Evolutionary conservation across 2,888 invertebrate genomes (phyloP).

Genomic region (Arenicola marina): DNA sequence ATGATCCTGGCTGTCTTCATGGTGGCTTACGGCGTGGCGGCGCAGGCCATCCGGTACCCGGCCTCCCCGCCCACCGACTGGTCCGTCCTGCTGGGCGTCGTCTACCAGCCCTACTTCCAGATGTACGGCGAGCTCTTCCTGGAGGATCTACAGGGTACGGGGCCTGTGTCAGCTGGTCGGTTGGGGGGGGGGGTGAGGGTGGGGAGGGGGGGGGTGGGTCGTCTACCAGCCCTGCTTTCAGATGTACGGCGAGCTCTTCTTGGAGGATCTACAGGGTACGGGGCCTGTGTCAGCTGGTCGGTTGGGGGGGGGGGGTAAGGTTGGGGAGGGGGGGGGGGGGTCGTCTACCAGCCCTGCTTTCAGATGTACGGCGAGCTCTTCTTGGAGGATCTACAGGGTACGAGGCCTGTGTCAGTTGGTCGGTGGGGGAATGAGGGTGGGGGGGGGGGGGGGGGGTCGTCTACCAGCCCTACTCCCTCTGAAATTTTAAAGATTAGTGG

Average conservation of each 20-base stretch:
- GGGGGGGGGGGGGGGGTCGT: constrained; percentile 56
- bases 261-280: constrained; percentile 55
- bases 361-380: constrained; percentile 63
- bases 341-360: constrained; percentile 62
- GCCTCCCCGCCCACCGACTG: constrained; percentile 45
- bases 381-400: constrained; percentile 56
- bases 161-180: not conserved
- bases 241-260: constrained; percentile 62
- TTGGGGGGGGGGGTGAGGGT: too few species aligned
- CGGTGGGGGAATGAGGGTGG: too few species aligned
- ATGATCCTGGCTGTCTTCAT: constrained; percentile 60
- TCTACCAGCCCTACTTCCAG: constrained; percentile 62
- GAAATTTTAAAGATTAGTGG: not conserved
- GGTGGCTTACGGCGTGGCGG: constrained; percentile 60
- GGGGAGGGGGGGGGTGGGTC: too few species aligned
- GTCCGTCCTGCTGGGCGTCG: constrained; percentile 51
- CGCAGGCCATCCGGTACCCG: constrained; percentile 60
- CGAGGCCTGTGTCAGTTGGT: not conserved
- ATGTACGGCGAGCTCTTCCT: constrained; percentile 63
- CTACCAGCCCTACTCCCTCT: constrained; percentile 60
- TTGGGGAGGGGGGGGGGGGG: too few species aligned
- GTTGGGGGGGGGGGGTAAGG: too few species aligned
- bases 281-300: not conserved
- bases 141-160: constrained; percentile 52
- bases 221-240: constrained; percentile 62